Evolutionary conservation across 2,113 vertebrate species (phyloP).

Genomic region (Oreochromis spilurus): DNA sequence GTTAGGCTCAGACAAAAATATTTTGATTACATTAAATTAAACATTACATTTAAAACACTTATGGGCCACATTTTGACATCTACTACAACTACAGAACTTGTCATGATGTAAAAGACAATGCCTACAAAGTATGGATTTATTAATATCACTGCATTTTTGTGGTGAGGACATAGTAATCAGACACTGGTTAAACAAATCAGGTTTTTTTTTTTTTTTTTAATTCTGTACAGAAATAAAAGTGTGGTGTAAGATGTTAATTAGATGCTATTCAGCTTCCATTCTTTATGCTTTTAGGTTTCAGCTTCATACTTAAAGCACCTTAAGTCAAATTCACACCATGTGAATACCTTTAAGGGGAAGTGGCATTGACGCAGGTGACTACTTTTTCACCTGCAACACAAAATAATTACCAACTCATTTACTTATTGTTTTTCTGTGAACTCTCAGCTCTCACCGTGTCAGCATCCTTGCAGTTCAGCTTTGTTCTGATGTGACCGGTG

Average conservation of each 20-base stretch:
- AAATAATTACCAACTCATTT: background rate
- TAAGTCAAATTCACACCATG: background rate
- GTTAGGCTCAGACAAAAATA: background rate
- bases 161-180: background rate
- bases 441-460: background rate
- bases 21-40: background rate
- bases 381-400: background rate
- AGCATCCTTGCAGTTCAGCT: background rate
- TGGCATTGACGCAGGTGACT: background rate
- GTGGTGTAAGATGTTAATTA: background rate
- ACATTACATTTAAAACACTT: background rate
- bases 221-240: background rate
- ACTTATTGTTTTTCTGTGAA: background rate
- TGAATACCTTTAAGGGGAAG: background rate
- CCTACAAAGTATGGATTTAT: background rate
- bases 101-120: background rate
- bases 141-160: background rate
- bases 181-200: background rate
- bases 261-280: background rate
- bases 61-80: background rate
- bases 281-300: background rate
- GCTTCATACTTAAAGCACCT: background rate
- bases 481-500: background rate
- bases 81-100: background rate
- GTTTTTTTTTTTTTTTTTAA: background rate